phyloP scores from a whole-genome alignment of 2,113 vertebrate genomes.

The Chaetops frenatus region DNA sequence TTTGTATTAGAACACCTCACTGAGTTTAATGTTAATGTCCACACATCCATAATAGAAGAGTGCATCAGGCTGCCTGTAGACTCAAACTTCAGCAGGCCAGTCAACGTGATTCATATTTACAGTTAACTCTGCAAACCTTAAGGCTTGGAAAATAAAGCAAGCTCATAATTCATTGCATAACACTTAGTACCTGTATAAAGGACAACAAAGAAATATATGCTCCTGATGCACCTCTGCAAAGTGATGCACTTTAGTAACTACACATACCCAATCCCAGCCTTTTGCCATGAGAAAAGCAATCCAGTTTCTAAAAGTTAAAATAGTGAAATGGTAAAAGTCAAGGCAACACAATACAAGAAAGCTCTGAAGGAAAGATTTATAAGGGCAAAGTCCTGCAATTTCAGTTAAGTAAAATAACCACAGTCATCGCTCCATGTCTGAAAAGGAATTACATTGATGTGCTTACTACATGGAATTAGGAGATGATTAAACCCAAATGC shows the following conservation, averaged over 20 bases:
- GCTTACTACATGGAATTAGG: not conserved
- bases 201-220: not conserved
- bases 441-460: not conserved
- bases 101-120: not conserved
- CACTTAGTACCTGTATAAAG: not conserved
- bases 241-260: not conserved
- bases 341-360: not conserved
- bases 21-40: not conserved
- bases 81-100: not conserved
- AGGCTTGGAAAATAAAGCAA: not conserved
- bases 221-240: not conserved
- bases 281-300: not conserved
- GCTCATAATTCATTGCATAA: not conserved
- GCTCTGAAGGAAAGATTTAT: not conserved
- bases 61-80: not conserved
- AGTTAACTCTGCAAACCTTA: not conserved
- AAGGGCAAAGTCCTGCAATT: not conserved
- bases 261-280: not conserved
- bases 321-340: not conserved
- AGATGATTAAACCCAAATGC: not conserved
- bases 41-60: fast-evolving
- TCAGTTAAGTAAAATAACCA: not conserved
- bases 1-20: not conserved
- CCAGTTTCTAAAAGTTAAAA: not conserved
- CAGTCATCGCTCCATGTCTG: not conserved